Evolutionary conservation across 2,797 vertebrate species (phyloP).

Genomic region (Glyptemys insculpta): DNA sequence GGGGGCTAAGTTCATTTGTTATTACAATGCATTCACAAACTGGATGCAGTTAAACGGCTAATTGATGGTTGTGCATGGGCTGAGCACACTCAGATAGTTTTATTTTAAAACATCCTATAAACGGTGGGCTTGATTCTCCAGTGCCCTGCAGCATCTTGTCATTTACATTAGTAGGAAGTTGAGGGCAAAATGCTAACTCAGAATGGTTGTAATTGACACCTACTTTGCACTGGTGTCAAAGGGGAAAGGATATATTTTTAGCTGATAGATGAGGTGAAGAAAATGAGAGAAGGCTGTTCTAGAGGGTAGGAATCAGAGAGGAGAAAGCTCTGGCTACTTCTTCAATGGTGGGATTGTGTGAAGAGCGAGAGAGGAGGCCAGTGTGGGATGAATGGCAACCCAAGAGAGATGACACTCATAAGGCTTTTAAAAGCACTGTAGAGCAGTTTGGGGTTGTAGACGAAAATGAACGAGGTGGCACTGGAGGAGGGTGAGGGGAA

Average conservation of each 20-base stretch:
- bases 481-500: background rate
- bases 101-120: background rate
- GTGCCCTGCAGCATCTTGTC: background rate
- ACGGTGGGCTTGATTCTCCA: background rate
- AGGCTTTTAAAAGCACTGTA: background rate
- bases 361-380: too few species aligned
- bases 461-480: background rate
- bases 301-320: background rate
- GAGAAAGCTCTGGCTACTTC: too few species aligned
- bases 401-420: background rate
- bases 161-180: background rate
- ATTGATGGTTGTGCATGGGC: background rate
- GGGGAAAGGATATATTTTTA: background rate
- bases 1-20: constrained; percentile 12
- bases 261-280: background rate
- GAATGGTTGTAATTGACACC: background rate
- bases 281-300: background rate
- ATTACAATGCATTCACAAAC: background rate
- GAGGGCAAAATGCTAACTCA: background rate
- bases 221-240: background rate
- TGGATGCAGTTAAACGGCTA: background rate
- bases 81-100: background rate
- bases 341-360: too few species aligned
- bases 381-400: background rate
- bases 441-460: background rate